A percentile compares a stretch with the other conserved stretches of the same genome.
Conservation (phyloP, 2,888 invertebrate species). For the Drosophila infuscata region DNA sequence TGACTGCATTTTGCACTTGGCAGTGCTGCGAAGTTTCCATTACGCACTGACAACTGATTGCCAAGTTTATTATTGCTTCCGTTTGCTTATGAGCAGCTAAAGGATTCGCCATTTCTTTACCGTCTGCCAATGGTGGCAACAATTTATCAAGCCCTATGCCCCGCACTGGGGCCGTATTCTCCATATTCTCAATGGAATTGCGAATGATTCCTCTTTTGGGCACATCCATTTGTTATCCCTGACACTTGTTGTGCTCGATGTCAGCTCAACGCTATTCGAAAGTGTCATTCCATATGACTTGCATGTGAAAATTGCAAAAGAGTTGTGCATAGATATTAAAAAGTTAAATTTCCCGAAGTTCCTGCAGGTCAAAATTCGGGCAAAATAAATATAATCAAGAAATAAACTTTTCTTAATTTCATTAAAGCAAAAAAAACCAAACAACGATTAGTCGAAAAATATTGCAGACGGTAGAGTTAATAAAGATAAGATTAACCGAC, state of each 20-base stretch:
- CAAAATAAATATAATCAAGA: neutral
- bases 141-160: constrained; percentile 61
- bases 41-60: constrained; percentile 79
- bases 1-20: constrained; percentile 64
- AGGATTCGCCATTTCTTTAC: constrained; percentile 26
- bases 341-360: neutral
- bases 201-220: constrained; percentile 19
- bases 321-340: neutral
- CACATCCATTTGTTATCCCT: constrained; percentile 60
- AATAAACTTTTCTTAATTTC: neutral
- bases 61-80: constrained; percentile 77
- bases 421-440: neutral
- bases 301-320: constrained; percentile 12
- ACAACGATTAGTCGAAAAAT: neutral
- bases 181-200: constrained; percentile 11
- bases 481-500: neutral
- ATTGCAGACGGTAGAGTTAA: neutral
- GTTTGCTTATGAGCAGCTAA: constrained; percentile 74
- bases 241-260: constrained; percentile 29
- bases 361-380: neutral
- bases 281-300: constrained; percentile 18
- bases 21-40: constrained; percentile 69
- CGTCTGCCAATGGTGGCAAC: constrained; percentile 41
- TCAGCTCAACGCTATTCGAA: constrained; percentile 32
- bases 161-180: neutral